Percentiles rank a stretch among this genome's conserved stretches.
These are phyloP conservation scores for Macquaria australasica DNA, from an alignment of 2,113 vertebrate genomes.

Conservation along the genomic window DNA sequence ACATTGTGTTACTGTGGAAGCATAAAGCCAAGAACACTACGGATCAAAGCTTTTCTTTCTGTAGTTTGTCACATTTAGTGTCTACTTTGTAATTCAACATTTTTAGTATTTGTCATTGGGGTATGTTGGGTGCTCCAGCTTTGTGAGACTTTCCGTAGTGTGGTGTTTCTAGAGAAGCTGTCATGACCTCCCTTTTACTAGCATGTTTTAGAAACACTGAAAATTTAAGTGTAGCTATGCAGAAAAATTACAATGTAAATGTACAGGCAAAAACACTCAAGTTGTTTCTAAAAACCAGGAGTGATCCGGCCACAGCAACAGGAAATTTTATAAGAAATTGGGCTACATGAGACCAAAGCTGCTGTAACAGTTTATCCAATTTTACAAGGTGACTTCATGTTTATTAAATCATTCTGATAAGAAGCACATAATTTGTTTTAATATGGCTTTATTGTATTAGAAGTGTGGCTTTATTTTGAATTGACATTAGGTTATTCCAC, in stretches of 20 bases:
- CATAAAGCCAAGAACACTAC: neutral
- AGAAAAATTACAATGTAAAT: neutral
- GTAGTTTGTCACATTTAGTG: neutral
- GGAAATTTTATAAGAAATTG: neutral
- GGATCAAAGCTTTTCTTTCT: neutral
- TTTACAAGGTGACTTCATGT: too few species aligned
- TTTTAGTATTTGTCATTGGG: neutral
- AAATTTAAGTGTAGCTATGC: neutral
- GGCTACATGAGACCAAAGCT: neutral
- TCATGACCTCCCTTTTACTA: too few species aligned
- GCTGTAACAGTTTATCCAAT: neutral
- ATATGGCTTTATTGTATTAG: neutral
- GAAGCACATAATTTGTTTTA: neutral
- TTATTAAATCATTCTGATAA: too few species aligned
- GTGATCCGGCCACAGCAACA: neutral
- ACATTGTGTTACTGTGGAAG: neutral
- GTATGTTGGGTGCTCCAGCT: neutral
- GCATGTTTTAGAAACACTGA: neutral
- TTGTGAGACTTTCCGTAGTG: neutral
- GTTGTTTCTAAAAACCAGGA: neutral
- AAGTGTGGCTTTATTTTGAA: too few species aligned
- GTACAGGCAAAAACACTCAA: neutral
- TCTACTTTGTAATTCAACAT: neutral
- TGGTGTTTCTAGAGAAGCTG: neutral
- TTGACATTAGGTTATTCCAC: neutral